Evolutionary conservation across 2,888 invertebrate genomes (phyloP).

Genomic region (Acholoe squamosa): DNA sequence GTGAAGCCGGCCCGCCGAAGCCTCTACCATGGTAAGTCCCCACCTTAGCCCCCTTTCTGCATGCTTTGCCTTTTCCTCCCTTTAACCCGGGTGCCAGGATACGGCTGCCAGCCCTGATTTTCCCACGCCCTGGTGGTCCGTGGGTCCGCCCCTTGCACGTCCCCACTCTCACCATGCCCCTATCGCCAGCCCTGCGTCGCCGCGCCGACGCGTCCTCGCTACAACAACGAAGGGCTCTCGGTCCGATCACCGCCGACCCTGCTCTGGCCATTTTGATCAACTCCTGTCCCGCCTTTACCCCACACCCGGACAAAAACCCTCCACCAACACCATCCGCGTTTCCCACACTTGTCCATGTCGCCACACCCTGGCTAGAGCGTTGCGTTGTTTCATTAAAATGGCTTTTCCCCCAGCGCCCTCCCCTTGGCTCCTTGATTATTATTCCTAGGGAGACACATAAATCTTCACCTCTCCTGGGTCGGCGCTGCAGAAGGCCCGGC

Average conservation of each 20-base stretch:
- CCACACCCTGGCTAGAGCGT: neutral
- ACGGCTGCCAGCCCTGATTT: neutral
- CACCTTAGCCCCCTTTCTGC: neutral
- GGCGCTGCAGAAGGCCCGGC: neutral
- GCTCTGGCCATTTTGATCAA: constrained; percentile 10
- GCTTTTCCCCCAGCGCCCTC: neutral
- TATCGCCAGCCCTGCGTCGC: neutral
- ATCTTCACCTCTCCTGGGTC: neutral
- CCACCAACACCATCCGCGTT: neutral
- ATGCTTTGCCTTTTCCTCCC: neutral
- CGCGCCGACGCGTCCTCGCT: neutral
- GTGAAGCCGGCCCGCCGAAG: neutral
- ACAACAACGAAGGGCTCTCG: constrained; percentile 22
- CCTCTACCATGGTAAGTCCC: constrained; percentile 31
- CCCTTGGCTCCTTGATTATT: constrained; percentile 14
- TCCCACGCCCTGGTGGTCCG: neutral
- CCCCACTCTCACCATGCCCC: constrained; percentile 9
- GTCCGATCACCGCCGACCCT: neutral
- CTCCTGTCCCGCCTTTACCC: neutral
- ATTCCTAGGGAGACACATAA: constrained; percentile 41
- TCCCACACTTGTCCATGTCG: neutral
- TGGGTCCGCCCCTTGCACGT: neutral
- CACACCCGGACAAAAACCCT: neutral
- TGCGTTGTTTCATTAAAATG: neutral
- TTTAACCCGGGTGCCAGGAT: neutral